Percentiles rank a stretch among this genome's conserved stretches.
Evolutionary conservation across 64 coral and sea anemone genomes (phyloP).

Genomic region (Exaiptasia diaphana): DNA sequence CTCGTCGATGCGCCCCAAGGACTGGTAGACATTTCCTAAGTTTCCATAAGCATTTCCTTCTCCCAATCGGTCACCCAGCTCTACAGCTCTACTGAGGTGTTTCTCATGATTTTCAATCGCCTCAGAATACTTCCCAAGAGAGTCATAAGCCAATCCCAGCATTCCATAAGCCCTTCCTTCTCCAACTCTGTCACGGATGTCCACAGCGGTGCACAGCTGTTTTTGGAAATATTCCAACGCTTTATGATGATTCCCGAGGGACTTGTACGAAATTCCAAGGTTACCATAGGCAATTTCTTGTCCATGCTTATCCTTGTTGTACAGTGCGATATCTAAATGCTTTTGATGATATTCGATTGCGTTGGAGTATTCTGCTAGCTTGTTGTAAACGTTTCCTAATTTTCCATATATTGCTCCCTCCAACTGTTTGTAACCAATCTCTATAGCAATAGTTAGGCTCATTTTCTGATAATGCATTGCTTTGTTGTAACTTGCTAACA

Average conservation of each 20-base stretch:
- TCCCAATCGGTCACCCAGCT: neutral
- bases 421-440: slow-evolving; percentile 15
- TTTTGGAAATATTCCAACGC: neutral
- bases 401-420: slow-evolving; percentile 26
- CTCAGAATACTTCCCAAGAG: neutral
- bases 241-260: neutral
- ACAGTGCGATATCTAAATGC: neutral
- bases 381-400: neutral
- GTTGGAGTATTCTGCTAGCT: neutral
- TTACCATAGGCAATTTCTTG: neutral
- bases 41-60: neutral
- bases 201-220: neutral
- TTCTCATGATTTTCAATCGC: neutral
- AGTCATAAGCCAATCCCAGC: neutral
- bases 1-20: neutral
- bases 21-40: neutral
- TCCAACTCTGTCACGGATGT: neutral
- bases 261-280: neutral
- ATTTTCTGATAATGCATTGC: slow-evolving; percentile 1
- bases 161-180: neutral
- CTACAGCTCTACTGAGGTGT: neutral
- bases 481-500: neutral
- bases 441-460: neutral
- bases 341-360: slow-evolving; percentile 19
- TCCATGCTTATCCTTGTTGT: neutral